Conservation (phyloP, 2,888 invertebrate genomes). For the Athalia cordata region DNA sequence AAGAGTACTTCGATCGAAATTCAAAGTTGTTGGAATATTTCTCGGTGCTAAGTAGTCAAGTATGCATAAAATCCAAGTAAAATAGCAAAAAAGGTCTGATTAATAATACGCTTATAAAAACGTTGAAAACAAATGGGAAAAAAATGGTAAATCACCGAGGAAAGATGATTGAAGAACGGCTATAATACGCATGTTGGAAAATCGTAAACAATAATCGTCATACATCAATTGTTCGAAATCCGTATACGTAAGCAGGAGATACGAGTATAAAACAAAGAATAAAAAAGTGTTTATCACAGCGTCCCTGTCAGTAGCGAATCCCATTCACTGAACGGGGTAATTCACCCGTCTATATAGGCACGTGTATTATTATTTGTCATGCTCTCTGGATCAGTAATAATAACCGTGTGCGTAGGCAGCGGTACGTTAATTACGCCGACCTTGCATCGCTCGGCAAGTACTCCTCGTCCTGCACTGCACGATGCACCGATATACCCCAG, state of each 20-base stretch:
- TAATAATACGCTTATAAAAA: no score
- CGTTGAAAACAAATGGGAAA: no score
- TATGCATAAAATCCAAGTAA: no score
- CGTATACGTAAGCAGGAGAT: constrained; percentile 39
- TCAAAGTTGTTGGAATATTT: no score
- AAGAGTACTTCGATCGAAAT: no score
- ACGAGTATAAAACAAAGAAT: not conserved
- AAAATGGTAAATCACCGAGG: no score
- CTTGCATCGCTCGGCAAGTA: not conserved
- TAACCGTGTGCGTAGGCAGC: no score
- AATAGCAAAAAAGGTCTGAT: no score
- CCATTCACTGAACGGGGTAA: not conserved
- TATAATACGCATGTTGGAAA: not conserved
- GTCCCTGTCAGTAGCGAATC: not conserved
- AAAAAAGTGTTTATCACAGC: no score
- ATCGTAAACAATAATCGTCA: not conserved
- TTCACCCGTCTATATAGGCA: not conserved
- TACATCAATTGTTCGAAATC: not conserved
- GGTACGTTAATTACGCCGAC: not conserved
- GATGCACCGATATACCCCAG: no score
- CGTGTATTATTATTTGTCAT: not conserved
- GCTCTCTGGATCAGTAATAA: not conserved
- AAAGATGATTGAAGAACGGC: not conserved
- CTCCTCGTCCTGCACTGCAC: no score
- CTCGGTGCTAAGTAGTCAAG: no score